These are phyloP conservation scores for Scolopax rusticola DNA, from an alignment of 2,797 vertebrate species.

Conservation along the genomic window DNA sequence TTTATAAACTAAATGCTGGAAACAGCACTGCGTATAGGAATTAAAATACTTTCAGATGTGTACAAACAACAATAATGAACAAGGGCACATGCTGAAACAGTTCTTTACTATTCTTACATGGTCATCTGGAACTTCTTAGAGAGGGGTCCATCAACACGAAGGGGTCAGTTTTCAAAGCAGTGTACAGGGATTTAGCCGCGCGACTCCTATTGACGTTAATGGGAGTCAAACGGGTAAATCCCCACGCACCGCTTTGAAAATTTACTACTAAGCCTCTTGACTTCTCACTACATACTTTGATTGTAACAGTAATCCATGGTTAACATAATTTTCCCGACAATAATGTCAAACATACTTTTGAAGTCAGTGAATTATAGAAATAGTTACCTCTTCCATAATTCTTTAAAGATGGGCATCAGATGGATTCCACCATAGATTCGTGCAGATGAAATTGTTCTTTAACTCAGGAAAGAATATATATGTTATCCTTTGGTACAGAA, in stretches of 20 bases:
- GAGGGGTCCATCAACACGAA: constrained; percentile 34
- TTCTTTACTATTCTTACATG: constrained; percentile 55
- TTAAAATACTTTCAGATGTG: constrained; percentile 74
- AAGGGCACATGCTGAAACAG: constrained; percentile 65
- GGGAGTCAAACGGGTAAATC: constrained; percentile 77
- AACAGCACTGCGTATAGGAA: neutral
- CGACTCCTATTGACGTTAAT: constrained; percentile 70
- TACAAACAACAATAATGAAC: constrained; percentile 71
- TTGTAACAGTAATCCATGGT: constrained; percentile 80
- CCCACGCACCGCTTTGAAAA: constrained; percentile 74
- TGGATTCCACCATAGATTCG: constrained; percentile 23
- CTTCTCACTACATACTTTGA: constrained; percentile 80
- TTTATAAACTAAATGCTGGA: constrained; percentile 4
- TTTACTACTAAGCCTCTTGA: constrained; percentile 75
- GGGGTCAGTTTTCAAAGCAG: constrained; percentile 72
- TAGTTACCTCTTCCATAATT: constrained; percentile 74
- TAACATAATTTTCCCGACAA: constrained; percentile 80
- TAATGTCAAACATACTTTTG: constrained; percentile 80
- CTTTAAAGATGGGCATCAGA: constrained; percentile 77
- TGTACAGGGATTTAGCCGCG: constrained; percentile 56
- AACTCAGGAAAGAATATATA: neutral
- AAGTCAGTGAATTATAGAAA: constrained; percentile 79
- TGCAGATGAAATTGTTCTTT: constrained; percentile 31
- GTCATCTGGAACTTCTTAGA: constrained; percentile 73
- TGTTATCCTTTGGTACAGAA: neutral